Conservation (phyloP, 2,797 vertebrate genomes). For the Halcyon badia region DNA sequence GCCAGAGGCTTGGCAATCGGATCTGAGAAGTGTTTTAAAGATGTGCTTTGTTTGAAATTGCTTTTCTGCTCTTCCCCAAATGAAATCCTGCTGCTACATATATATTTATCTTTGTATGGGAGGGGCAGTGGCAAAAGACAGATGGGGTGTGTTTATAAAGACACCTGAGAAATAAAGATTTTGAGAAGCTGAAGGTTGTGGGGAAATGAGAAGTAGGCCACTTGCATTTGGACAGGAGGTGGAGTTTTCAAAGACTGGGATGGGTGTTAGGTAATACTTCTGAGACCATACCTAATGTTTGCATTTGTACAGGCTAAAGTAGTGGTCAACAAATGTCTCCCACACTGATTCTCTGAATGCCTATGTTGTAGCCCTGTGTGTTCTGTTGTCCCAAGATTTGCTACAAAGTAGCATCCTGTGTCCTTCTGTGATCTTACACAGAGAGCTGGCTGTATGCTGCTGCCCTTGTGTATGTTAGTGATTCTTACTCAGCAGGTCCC, state of each 20-base stretch:
- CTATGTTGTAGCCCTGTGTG: rapidly evolving
- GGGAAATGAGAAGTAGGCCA: neutral
- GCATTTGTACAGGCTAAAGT: neutral
- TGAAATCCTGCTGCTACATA: constrained; percentile 1
- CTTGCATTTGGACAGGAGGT: neutral
- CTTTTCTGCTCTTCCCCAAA: constrained; percentile 26
- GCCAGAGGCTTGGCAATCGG: neutral
- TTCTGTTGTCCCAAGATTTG: neutral
- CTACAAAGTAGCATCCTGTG: neutral
- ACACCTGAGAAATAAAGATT: neutral
- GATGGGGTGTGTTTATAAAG: neutral
- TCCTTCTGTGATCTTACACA: neutral
- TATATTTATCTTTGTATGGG: neutral
- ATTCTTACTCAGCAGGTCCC: neutral
- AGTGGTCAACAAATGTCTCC: neutral
- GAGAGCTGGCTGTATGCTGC: neutral
- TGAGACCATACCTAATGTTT: neutral
- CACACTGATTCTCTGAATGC: neutral
- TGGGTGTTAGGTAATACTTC: neutral
- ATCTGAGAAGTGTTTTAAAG: constrained; percentile 27
- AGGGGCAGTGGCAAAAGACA: neutral
- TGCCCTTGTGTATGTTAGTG: neutral
- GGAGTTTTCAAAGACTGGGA: neutral
- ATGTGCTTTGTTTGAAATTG: neutral
- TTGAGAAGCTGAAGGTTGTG: neutral